A percentile compares a stretch with the other conserved stretches of the same genome.
phyloP scores from a whole-genome alignment of 2,113 vertebrate species.

The Malurus melanocephalus region DNA sequence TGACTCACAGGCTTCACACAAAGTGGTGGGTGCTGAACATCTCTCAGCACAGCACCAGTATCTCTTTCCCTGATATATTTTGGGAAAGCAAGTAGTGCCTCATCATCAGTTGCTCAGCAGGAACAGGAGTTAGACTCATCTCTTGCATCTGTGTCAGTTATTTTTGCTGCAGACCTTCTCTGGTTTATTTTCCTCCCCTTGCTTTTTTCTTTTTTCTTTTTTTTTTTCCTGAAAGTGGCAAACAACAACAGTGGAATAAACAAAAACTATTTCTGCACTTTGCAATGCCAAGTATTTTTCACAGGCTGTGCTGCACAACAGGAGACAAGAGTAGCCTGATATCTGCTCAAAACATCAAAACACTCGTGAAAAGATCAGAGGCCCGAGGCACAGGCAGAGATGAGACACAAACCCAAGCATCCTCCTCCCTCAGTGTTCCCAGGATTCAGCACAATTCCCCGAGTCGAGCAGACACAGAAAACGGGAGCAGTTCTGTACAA shows the following conservation, averaged over 20 bases:
- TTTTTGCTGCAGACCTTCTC: background rate
- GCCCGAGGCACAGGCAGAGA: background rate
- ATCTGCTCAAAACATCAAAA: background rate
- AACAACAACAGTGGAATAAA: background rate
- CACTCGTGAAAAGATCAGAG: background rate
- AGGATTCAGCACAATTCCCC: background rate
- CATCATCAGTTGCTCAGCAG: constrained; percentile 59
- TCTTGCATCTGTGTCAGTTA: constrained; percentile 33
- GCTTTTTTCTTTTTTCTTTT: background rate
- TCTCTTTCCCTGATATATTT: constrained; percentile 22
- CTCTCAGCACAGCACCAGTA: background rate
- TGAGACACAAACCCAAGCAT: background rate
- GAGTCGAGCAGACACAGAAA: background rate
- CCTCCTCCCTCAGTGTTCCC: background rate
- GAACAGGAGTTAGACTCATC: background rate
- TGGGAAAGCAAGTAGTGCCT: constrained; percentile 26
- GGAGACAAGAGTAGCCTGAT: background rate
- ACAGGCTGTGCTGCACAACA: background rate
- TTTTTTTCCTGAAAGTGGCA: background rate
- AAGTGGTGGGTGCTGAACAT: background rate
- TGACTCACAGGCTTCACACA: constrained; percentile 30
- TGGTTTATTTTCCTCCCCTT: background rate
- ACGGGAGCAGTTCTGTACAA: background rate
- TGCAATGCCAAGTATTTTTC: background rate
- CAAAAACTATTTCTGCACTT: background rate